Evolutionary conservation across 2,797 vertebrate species (phyloP).

Genomic region (Myotis vivesi): DNA sequence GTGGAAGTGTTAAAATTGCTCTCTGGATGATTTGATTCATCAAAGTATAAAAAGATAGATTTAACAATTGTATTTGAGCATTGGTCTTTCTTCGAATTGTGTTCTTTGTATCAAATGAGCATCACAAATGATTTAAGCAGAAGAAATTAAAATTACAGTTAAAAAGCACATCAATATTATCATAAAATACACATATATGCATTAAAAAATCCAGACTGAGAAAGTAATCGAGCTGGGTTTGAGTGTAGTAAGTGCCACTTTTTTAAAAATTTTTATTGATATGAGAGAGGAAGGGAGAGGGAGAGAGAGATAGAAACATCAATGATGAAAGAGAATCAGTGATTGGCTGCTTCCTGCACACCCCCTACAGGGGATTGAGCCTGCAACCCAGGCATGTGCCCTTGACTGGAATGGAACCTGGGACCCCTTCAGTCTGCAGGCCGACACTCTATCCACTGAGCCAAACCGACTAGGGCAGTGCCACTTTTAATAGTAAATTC

Average conservation of each 20-base stretch:
- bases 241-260: background rate
- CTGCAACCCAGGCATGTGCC: too few species aligned
- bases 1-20: fast-evolving
- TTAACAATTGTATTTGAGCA: background rate
- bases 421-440: too few species aligned
- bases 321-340: too few species aligned
- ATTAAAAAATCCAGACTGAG: background rate
- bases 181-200: background rate
- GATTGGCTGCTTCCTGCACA: too few species aligned
- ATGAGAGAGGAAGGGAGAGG: too few species aligned
- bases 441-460: too few species aligned
- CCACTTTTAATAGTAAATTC: background rate
- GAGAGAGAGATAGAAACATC: background rate
- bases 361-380: too few species aligned
- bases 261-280: background rate
- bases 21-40: background rate
- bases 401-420: too few species aligned
- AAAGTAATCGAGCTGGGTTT: background rate
- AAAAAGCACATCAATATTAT: background rate
- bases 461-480: too few species aligned
- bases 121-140: background rate
- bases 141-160: background rate
- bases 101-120: background rate
- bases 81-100: background rate
- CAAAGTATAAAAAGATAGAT: constrained; percentile 18